Evolutionary conservation across 1,140 invertebrate genomes (phyloP).

Genomic region (Meteorus sp.): DNA sequence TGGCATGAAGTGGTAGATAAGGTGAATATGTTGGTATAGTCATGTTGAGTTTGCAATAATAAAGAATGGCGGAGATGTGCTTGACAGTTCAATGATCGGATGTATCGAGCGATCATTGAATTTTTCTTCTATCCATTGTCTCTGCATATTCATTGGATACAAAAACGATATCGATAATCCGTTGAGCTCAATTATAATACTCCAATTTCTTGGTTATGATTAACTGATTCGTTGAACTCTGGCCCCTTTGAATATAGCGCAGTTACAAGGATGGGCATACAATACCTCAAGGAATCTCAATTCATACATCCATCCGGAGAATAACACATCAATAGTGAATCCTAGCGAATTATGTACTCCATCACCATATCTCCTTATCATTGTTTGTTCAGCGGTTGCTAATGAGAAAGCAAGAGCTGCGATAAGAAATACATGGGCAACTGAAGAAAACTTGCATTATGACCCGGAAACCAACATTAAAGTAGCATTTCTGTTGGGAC

Average conservation of each 20-base stretch:
- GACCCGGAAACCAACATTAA: constrained; percentile 49
- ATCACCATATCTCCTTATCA: constrained; percentile 67
- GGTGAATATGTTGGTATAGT: too few species aligned
- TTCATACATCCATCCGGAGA: constrained; percentile 71
- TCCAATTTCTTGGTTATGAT: neutral
- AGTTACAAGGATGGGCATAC: constrained; percentile 70
- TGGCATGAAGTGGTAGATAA: too few species aligned
- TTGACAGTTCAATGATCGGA: too few species aligned
- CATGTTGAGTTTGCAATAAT: too few species aligned
- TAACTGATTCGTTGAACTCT: neutral
- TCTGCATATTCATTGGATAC: too few species aligned
- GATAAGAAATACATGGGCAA: constrained; percentile 83
- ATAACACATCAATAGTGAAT: constrained; percentile 68
- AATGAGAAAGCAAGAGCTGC: constrained; percentile 69
- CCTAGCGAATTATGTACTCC: constrained; percentile 63
- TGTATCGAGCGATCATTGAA: too few species aligned
- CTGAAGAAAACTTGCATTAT: constrained; percentile 62
- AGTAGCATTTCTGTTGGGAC: constrained; percentile 63
- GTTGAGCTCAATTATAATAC: too few species aligned
- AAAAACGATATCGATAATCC: too few species aligned
- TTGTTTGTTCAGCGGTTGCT: constrained; percentile 71
- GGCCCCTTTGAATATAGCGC: constrained; percentile 55
- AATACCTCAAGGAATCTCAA: constrained; percentile 72
- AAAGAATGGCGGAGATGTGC: too few species aligned
- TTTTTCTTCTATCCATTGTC: too few species aligned